phyloP scores from a whole-genome alignment of 1,140 invertebrate genomes.

The Delia radicum region DNA sequence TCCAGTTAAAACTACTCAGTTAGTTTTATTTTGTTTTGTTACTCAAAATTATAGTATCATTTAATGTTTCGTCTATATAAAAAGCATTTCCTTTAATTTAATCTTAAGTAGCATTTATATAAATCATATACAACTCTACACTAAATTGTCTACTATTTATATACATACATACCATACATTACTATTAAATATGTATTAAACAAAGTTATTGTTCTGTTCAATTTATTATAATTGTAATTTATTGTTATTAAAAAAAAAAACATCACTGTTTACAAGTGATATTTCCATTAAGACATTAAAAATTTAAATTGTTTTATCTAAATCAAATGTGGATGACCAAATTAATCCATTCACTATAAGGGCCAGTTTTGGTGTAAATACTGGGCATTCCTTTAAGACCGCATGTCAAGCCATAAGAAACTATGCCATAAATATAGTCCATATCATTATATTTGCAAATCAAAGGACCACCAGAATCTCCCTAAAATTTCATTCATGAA shows the following conservation, averaged over 20 bases:
- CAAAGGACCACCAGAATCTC: slow-evolving; percentile 50
- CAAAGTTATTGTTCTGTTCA: neutral
- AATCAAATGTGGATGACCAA: slow-evolving; percentile 23
- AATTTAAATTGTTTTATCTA: neutral
- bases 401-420: slow-evolving; percentile 50
- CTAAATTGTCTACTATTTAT: too few species aligned
- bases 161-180: neutral
- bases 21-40: neutral
- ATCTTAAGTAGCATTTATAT: too few species aligned
- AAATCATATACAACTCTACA: too few species aligned
- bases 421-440: slow-evolving; percentile 46
- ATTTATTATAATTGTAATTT: neutral
- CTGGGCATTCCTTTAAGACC: slow-evolving; percentile 47
- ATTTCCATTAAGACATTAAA: neutral
- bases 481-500: slow-evolving; percentile 13
- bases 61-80: neutral
- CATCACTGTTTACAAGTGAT: neutral
- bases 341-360: slow-evolving; percentile 47
- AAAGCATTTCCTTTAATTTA: neutral
- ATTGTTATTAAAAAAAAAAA: neutral
- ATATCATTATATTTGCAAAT: slow-evolving; percentile 41
- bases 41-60: neutral
- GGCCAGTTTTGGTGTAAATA: slow-evolving; percentile 46
- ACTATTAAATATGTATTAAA: neutral
- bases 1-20: neutral